phyloP scores from a whole-genome alignment of 2,888 invertebrate species.

The Apodemia zela region DNA sequence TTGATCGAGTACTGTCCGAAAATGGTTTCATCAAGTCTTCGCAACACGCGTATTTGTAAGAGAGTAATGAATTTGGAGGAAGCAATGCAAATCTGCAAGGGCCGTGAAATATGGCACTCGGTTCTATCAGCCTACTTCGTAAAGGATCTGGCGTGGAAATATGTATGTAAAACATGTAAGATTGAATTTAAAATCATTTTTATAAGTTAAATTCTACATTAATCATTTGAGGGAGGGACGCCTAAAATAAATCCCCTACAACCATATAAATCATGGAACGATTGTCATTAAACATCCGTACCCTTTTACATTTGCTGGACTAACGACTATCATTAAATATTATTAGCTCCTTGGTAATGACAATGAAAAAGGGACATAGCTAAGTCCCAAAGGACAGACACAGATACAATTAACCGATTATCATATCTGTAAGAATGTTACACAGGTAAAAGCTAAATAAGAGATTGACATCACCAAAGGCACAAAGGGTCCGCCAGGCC shows the following conservation, averaged over 20 bases:
- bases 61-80: too few relatives aligned
- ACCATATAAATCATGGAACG: conserved; percentile 12
- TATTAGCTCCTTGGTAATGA: conserved; percentile 14
- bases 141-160: too few relatives aligned
- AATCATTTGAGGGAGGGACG: neutral
- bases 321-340: conserved; percentile 17
- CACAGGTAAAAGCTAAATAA: neutral
- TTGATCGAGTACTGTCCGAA: too few relatives aligned
- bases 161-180: too few relatives aligned
- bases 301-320: conserved; percentile 9
- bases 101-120: too few relatives aligned
- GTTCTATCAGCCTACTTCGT: too few relatives aligned
- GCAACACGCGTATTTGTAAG: too few relatives aligned
- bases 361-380: conserved; percentile 13
- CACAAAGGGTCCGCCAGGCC: neutral
- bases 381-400: neutral
- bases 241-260: neutral
- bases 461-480: neutral
- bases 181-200: neutral
- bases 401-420: conserved; percentile 2
- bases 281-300: conserved; percentile 12
- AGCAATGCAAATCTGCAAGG: too few relatives aligned
- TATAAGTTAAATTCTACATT: neutral
- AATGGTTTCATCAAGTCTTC: too few relatives aligned
- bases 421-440: neutral